phyloP scores from a whole-genome alignment of 2,888 invertebrate species.

The Coleophora deauratella region DNA sequence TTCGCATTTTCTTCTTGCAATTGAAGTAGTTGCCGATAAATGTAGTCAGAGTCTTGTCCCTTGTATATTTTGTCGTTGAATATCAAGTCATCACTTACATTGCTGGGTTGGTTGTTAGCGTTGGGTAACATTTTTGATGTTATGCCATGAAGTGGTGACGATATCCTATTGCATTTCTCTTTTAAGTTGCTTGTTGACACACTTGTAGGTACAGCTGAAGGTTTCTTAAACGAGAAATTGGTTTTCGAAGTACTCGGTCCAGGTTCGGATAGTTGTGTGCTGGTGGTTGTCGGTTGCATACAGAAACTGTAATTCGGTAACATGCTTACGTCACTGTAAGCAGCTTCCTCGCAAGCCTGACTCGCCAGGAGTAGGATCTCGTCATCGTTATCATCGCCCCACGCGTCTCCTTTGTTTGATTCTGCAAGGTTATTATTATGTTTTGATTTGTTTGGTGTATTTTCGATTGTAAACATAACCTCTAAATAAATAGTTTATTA shows the following conservation, averaged over 20 bases:
- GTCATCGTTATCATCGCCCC: conserved; percentile 67
- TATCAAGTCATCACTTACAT: conserved; percentile 38
- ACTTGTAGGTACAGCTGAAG: conserved; percentile 27
- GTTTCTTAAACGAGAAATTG: conserved; percentile 49
- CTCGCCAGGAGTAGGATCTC: conserved; percentile 62
- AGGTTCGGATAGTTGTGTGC: conserved; percentile 43
- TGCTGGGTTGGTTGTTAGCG: conserved; percentile 23
- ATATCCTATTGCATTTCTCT: conserved; percentile 50
- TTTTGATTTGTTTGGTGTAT: too few relatives aligned
- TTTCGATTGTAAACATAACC: too few relatives aligned
- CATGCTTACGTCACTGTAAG: conserved; percentile 29
- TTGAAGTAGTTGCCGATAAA: conserved; percentile 47
- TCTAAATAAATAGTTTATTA: too few relatives aligned
- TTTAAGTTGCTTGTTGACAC: conserved; percentile 41
- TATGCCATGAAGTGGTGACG: conserved; percentile 56
- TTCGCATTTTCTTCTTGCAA: conserved; percentile 57
- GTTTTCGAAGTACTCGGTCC: conserved; percentile 42
- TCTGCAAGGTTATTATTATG: conserved; percentile 18
- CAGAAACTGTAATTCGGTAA: conserved; percentile 53
- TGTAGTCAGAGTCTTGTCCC: conserved; percentile 38
- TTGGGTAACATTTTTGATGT: conserved; percentile 32
- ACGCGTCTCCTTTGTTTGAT: conserved; percentile 30
- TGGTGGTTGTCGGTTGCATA: conserved; percentile 52
- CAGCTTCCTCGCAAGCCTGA: conserved; percentile 60
- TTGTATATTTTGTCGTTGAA: conserved; percentile 48